Evolutionary conservation across 2,888 invertebrate genomes (phyloP), one percentile per base, ranked within the genome.

Genomic region (Tetramorium bicarinatum): DNA sequence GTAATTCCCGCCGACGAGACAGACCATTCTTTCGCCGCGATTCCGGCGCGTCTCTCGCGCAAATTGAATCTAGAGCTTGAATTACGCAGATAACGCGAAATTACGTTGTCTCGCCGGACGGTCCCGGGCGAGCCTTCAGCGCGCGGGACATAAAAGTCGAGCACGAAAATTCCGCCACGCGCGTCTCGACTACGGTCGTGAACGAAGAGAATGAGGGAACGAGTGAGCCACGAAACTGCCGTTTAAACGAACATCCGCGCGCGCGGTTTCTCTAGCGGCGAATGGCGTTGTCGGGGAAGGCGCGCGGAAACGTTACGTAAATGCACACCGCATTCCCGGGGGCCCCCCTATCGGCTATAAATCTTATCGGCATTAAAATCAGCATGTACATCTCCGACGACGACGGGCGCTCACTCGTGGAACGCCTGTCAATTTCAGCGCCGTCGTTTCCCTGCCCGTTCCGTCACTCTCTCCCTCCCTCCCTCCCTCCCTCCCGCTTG

Each of bases 281-380:
- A 18, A 21, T 21, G 44, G 15, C 41, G 11, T 11, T 29, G 44
- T 62, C 47, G 54, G 44, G 11, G 15, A 21, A 13, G 13, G 67
- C n/a, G 49, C 13, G 38, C 11, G 1, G 41, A 77, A 34, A 77
- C 44, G 15, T 69, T 56, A 79, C 69, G 41, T 77, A 77, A 67
- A 56, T 44, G 79, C 56, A 56, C 44, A 11, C 79, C 13, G 25
- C 54, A 56, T 18, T 44, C 29, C 8, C 67, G 25, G 21, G 2
- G 8, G 29, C 29, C n/a, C 1, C 18, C 13, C 56, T 47, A 79
- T 72, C 47, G 21, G 56, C 18, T 18, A 71, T 59, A 80, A 80
- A 80, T 80, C 79, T 80, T 72, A 80, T 80, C 59, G 79, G 34
- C 72, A 44, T 80, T 80, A 80, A 80, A 80, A 72, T 80, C 56